Evolutionary conservation across 1,140 invertebrate species (phyloP), one percentile per base, ranked within the genome.

Genomic region (Caenorhabditis inopinata): DNA sequence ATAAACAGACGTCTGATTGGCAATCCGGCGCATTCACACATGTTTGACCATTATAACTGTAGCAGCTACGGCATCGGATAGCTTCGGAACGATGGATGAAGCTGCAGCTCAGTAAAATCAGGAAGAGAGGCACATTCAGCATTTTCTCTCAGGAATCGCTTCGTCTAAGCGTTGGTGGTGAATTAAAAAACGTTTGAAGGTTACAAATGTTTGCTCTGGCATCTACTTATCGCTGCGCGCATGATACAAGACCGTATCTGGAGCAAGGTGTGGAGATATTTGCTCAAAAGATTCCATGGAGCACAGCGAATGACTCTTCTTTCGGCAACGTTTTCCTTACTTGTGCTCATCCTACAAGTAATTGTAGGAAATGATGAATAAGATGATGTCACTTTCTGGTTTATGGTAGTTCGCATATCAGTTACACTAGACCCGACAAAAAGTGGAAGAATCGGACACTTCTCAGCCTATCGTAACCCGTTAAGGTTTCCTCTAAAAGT

Each of bases 111-210:
- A 68, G 32, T 1, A 68, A 12, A 42, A 68, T 1, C 7, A 68
- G 12, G 9, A 38, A 68, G 23, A 16, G n/a, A 1, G 21, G 25
- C 58, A 68, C 38, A 11, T 18, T 68, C n/a, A 23, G 38, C 6
- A 42, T 7, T 23, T 2, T 14, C 2, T 16, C 2, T 32, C 12
- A 12, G 25, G 25, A 68, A 38, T 38, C 9, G 58, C n/a, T 58
- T 16, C 25, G 29, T 16, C 5, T 68, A 38, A 68, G 58, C 23
- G 32, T 7, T 32, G 58, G 1, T 42, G 5, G 38, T 42, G 38
- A 42, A 68, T 68, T 68, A 68, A 68, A 68, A 68, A 68, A 68
- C 12, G 58, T n/a, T 68, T 38, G 58, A 38, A 38, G 32, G 58
- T 68, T 68, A 68, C 58, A 68, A 68, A 68, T 58, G 51, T 58